Conservation (phyloP, 37 sponge, comb jelly and placozoan species). For the Petrosia ficiformis region DNA sequence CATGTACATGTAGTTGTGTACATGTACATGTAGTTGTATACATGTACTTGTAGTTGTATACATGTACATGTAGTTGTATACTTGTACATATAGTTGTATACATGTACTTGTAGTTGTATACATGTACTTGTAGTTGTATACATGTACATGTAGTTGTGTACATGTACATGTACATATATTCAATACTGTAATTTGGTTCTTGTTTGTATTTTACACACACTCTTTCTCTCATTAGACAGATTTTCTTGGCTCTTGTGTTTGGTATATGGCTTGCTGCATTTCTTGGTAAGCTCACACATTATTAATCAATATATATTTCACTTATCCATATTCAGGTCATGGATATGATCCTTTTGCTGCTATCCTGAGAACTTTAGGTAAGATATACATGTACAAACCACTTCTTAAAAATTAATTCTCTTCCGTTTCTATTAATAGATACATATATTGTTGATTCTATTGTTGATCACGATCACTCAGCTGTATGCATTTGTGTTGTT, state of each 20-base stretch:
- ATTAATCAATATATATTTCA: neutral
- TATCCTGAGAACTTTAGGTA: slow-evolving; percentile 32
- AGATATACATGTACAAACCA: neutral
- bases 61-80: too few species aligned
- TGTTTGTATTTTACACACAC: too few species aligned
- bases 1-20: too few species aligned
- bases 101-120: too few species aligned
- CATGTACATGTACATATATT: too few species aligned
- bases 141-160: too few species aligned
- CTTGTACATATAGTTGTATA: too few species aligned
- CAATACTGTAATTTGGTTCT: too few species aligned
- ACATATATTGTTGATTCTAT: slow-evolving; percentile 23
- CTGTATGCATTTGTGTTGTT: neutral
- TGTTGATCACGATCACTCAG: slow-evolving; percentile 22
- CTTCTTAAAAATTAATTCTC: neutral
- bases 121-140: too few species aligned
- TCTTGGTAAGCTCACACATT: slow-evolving; percentile 24
- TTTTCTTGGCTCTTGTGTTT: slow-evolving; percentile 31
- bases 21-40: too few species aligned
- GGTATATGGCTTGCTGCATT: slow-evolving; percentile 41
- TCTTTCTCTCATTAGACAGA: too few species aligned
- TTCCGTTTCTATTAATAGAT: slow-evolving; percentile 9
- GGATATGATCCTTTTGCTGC: slow-evolving; percentile 26
- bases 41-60: too few species aligned
- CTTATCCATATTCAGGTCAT: neutral